Evolutionary conservation across 2,888 invertebrate genomes (phyloP), one percentile per base, ranked within the genome.

Genomic region (Erannis defoliaria): DNA sequence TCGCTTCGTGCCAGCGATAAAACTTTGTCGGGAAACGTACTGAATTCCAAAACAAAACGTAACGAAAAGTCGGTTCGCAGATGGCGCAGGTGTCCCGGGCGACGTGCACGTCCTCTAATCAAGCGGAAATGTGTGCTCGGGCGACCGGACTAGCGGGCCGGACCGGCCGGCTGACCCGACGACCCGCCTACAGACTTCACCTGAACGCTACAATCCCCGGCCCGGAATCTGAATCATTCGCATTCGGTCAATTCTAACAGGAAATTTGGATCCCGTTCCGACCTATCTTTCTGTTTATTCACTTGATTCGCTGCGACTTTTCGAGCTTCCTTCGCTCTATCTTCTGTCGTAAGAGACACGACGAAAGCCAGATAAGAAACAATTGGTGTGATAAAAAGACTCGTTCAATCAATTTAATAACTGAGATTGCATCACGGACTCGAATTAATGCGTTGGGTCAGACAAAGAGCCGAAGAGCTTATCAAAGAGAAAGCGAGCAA

Each of bases 91-190:
- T 90, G 90, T 85, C 80, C 81, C 81, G 72, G 69, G 78, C 76
- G 78, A 82, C 85, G 86, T 81, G 82, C 82, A 78, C 82, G 82
- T 78, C 76, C 84, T 89, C 88, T 90, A 91, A 91, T 92, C 92
- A 90, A 89, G 87, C 86, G 89, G 89, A 91, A 91, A 89, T 86
- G 78, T 89, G 88, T 85, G 85, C 87, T 89, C 78, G 80, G 81
- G 77, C 83, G 84, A 75, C 75, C 82, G 81, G 76, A 68, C 76
- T 74, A 75, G 43, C 50, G 23, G 37, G 68, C 45, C 55, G 23
- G 19, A 69, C 68, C 71, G 74, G 64, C 57, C 63, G 63, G 60
- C 71, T 71, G 76, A 76, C 77, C 78, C 76, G 75, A 64, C 79
- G 70, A 73, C 75, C 78, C 77, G 77, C 70, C 77, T 74, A 72